Evolutionary conservation across 2,888 invertebrate species (phyloP), one percentile per base, ranked within the genome.

Genomic region (Gymnoscelis rufifasciata): DNA sequence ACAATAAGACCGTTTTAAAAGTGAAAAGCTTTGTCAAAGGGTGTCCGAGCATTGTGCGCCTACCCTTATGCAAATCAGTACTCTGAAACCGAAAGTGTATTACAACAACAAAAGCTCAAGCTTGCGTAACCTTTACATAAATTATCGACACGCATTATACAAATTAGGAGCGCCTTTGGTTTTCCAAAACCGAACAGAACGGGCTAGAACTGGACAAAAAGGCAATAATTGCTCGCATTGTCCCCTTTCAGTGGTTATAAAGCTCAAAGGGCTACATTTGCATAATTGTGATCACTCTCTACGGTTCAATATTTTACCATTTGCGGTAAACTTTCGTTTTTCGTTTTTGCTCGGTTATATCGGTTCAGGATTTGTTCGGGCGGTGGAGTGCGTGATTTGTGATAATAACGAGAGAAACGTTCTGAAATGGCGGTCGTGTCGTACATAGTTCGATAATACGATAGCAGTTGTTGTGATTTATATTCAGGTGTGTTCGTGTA

Each of bases 31-130:
- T 64, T 70, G 66, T 59, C 63, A 78, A 83, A 78, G 81, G 82
- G 81, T 78, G 73, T 68, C 71, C 72, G 62, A 62, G 72, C 19
- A 76, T 86, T 87, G 81, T 84, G 53, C 54, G 42, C 58, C 59
- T 61, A 67, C 76, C 82, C 82, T 84, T 86, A 88, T 88, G 87
- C 80, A 83, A 86, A 88, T 86, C 61, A 78, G 71, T 86, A 78
- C 78, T 59, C 81, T 87, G 86, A 88, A 86, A 87, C 82, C 77
- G 84, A 88, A 80, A 87, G 87, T 83, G 74, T 69, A 67, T 54
- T 50, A 19, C 8, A 14, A 19, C 54, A 59, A 81, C 80, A 83
- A 83, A 69, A 66, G 69, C 52, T 52, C 58, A 54, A 62, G 55
- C 66, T 82, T 80, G 71, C 76, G 73, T 74, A 83, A 83, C 74